Conservation (phyloP, 1,140 invertebrate genomes). For the Aphis gossypii region DNA sequence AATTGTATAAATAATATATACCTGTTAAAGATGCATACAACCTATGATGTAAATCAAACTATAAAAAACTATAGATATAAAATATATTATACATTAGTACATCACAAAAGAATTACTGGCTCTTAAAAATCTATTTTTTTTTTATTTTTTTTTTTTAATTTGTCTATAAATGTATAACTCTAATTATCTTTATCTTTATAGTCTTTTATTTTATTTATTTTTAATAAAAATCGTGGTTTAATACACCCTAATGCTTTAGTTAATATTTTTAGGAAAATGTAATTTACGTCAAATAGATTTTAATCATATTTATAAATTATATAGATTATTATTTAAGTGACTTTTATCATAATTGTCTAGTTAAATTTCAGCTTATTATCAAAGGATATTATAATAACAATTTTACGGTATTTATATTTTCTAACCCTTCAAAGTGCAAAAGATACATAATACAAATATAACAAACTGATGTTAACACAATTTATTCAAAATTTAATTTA, state of each 20-base stretch:
- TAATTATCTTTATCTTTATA: not conserved
- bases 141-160: no score
- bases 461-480: not conserved
- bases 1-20: no score
- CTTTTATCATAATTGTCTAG: not conserved
- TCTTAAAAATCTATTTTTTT: no score
- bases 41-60: no score
- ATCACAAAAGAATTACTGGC: no score
- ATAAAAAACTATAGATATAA: no score
- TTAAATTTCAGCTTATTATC: not conserved
- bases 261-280: not conserved
- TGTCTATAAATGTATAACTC: not conserved
- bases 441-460: not conserved
- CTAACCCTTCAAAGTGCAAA: not conserved
- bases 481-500: not conserved
- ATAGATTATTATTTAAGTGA: not conserved
- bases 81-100: no score
- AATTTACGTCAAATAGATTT: not conserved
- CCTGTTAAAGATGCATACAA: no score
- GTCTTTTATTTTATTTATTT: not conserved
- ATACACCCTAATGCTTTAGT: not conserved
- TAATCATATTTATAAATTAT: not conserved
- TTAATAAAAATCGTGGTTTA: not conserved
- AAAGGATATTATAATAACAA: not conserved
- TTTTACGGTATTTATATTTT: not conserved